Evolutionary conservation across 2,888 invertebrate genomes (phyloP).

Genomic region (Acrocera orbiculus): DNA sequence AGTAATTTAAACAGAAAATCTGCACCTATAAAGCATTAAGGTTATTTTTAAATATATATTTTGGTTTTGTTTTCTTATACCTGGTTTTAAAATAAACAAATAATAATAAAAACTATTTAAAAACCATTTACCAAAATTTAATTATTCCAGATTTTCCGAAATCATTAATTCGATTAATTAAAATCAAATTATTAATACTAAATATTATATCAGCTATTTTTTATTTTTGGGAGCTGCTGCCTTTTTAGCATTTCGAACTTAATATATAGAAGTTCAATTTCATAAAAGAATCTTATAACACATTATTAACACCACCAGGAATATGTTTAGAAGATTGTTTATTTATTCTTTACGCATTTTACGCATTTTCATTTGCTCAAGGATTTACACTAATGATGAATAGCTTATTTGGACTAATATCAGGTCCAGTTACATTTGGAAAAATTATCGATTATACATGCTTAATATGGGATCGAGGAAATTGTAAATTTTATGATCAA

Average conservation of each 20-base stretch:
- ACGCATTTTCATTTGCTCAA: constrained; percentile 46
- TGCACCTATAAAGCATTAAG: too few relatives aligned
- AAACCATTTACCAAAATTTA: constrained; percentile 2
- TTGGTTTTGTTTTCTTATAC: too few relatives aligned
- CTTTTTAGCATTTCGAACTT: constrained; percentile 52
- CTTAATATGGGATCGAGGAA: constrained; percentile 44
- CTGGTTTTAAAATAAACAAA: too few relatives aligned
- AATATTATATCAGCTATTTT: constrained; percentile 48
- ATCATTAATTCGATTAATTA: constrained; percentile 40
- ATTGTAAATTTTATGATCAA: constrained; percentile 50
- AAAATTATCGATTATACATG: constrained; percentile 48
- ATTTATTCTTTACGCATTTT: too few relatives aligned
- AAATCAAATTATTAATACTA: constrained; percentile 45
- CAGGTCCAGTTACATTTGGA: constrained; percentile 49
- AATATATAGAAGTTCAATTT: constrained; percentile 59
- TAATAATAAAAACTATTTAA: background rate
- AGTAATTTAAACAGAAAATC: too few relatives aligned
- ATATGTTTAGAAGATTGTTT: too few relatives aligned
- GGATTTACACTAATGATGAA: constrained; percentile 42
- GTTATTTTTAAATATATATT: too few relatives aligned
- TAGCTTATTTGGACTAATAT: constrained; percentile 45
- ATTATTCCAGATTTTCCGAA: constrained; percentile 37
- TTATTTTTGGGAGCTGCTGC: constrained; percentile 43
- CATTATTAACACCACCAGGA: too few relatives aligned
- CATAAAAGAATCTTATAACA: too few relatives aligned